These are phyloP conservation scores for Biston betularia DNA, from an alignment of 2,888 invertebrate species.

Conservation along the genomic window DNA sequence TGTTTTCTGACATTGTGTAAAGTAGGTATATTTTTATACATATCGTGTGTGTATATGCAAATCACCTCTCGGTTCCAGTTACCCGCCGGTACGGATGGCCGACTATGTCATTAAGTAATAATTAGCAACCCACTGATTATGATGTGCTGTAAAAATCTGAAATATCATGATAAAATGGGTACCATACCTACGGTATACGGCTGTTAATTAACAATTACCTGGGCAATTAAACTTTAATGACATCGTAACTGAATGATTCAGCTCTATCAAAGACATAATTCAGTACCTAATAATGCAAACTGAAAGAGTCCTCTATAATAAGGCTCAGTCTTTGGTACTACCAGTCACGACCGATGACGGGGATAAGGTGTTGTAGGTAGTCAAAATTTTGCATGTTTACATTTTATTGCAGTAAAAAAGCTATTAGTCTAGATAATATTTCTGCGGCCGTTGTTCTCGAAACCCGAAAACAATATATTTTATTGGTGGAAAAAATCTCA, in stretches of 20 bases:
- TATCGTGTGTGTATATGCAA: constrained; percentile 43
- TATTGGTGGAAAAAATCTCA: too few relatives aligned
- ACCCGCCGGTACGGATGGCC: constrained; percentile 48
- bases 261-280: constrained; percentile 4
- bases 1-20: constrained; percentile 32
- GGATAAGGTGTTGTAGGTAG: too few relatives aligned
- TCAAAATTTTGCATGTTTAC: too few relatives aligned
- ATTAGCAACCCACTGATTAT: constrained; percentile 38
- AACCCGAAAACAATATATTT: too few relatives aligned
- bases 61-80: constrained; percentile 51
- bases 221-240: constrained; percentile 7
- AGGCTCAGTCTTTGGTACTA: background rate
- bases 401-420: too few relatives aligned
- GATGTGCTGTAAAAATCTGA: constrained; percentile 27
- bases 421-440: too few relatives aligned
- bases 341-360: background rate
- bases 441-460: too few relatives aligned
- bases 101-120: constrained; percentile 46
- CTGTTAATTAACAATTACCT: background rate
- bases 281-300: background rate
- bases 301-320: background rate
- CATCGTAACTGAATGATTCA: constrained; percentile 1
- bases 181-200: constrained; percentile 3
- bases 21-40: constrained; percentile 32
- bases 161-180: constrained; percentile 29